Evolutionary conservation across 2,888 invertebrate genomes (phyloP).

Genomic region (Lottia gigantea): DNA sequence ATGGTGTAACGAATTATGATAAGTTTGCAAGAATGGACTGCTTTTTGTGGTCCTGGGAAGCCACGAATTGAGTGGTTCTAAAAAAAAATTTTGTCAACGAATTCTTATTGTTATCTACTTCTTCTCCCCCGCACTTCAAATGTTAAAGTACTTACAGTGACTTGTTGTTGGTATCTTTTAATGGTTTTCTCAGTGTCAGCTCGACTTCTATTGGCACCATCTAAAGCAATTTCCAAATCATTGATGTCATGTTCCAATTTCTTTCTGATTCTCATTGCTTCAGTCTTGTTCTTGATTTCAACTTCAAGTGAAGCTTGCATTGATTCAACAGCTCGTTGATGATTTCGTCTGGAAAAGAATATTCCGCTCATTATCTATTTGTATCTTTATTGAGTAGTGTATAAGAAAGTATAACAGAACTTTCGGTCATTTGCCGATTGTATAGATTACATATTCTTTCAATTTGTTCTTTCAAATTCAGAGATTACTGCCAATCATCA

Average conservation of each 20-base stretch:
- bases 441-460: too few relatives aligned
- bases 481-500: too few relatives aligned
- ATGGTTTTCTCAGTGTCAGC: slow-evolving; percentile 99
- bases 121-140: too few relatives aligned
- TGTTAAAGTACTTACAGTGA: slow-evolving; percentile 73
- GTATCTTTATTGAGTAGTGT: neutral
- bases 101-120: too few relatives aligned
- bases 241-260: slow-evolving; percentile 7
- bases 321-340: slow-evolving; percentile 98
- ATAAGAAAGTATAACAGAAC: too few relatives aligned
- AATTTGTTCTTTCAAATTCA: too few relatives aligned
- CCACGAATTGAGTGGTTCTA: too few relatives aligned
- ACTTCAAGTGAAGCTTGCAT: slow-evolving; percentile 99
- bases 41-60: too few relatives aligned
- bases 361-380: neutral
- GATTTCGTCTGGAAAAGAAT: slow-evolving; percentile 84
- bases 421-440: too few relatives aligned
- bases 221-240: slow-evolving; percentile 74
- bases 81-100: too few relatives aligned
- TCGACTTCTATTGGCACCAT: slow-evolving; percentile 98
- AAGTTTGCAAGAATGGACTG: too few relatives aligned
- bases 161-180: slow-evolving; percentile 97
- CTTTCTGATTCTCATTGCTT: slow-evolving; percentile 1
- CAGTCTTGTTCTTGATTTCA: slow-evolving; percentile 81
- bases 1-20: too few relatives aligned